Percentiles rank a stretch among this genome's conserved stretches.
Evolutionary conservation across 2,797 vertebrate species (phyloP).

Genomic region (Acanthornis magna): DNA sequence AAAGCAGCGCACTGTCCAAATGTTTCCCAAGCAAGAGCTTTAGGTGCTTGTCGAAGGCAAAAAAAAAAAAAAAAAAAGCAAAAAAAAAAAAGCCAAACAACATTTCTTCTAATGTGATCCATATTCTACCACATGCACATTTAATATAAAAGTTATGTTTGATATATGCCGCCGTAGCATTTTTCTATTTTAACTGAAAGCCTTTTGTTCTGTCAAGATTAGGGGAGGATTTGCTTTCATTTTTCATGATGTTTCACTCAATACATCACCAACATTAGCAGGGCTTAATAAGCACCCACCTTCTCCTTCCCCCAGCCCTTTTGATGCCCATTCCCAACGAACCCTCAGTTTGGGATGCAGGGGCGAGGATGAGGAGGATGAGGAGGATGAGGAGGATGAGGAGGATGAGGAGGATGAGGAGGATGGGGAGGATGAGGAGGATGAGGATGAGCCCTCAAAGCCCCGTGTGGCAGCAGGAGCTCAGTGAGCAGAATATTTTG

Average conservation of each 20-base stretch:
- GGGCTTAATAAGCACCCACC: conserved; percentile 60
- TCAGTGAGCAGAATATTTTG: background rate
- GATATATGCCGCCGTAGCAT: conserved; percentile 64
- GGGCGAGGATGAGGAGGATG: no score
- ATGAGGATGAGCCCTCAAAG: background rate
- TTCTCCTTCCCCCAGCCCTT: background rate
- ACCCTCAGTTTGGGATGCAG: background rate
- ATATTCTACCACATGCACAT: conserved; percentile 67
- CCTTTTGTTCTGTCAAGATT: conserved; percentile 79
- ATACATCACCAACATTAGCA: conserved; percentile 70
- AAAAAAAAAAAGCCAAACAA: conserved; percentile 26
- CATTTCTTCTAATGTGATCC: conserved; percentile 72
- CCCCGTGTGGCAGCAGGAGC: background rate
- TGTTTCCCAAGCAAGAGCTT: conserved; percentile 4
- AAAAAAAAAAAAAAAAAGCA: background rate
- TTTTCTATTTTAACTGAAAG: conserved; percentile 72
- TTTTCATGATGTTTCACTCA: conserved; percentile 71
- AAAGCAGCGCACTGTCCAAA: background rate
- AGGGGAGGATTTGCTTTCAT: conserved; percentile 73
- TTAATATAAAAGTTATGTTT: conserved; percentile 76
- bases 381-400: no score
- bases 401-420: no score
- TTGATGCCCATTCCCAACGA: background rate
- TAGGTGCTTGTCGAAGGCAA: conserved; percentile 26
- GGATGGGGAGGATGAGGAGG: no score